phyloP scores from a whole-genome alignment of 2,113 vertebrate genomes.

The Vulpes ferrilata region DNA sequence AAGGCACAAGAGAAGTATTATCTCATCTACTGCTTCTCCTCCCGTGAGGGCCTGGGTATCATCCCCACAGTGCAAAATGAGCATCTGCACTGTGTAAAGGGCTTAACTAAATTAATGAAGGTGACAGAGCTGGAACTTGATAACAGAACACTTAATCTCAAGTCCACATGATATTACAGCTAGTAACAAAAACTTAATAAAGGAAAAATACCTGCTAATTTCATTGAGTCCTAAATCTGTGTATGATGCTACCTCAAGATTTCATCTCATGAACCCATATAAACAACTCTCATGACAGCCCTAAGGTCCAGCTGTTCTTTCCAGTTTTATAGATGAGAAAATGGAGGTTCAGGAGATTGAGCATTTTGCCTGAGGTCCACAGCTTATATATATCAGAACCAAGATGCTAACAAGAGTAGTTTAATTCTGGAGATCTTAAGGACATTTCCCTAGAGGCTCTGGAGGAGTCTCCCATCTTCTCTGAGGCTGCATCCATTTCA shows the following conservation, averaged over 20 bases:
- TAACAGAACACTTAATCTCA: not conserved
- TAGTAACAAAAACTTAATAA: not conserved
- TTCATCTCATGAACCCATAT: not conserved
- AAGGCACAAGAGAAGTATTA: not conserved
- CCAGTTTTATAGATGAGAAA: not conserved
- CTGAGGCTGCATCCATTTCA: too few species aligned
- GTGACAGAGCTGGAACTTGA: not conserved
- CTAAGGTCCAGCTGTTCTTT: not conserved
- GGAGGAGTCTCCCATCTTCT: too few species aligned
- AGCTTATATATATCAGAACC: not conserved
- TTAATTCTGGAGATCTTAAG: not conserved
- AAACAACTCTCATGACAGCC: not conserved
- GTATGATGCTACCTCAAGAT: too few species aligned
- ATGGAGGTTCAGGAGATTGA: not conserved
- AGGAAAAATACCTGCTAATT: not conserved
- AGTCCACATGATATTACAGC: too few species aligned
- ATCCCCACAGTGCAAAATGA: not conserved
- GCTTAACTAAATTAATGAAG: not conserved
- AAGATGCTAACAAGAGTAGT: too few species aligned
- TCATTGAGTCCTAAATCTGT: too few species aligned
- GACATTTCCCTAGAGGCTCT: too few species aligned
- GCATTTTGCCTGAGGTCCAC: too few species aligned
- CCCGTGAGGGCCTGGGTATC: not conserved
- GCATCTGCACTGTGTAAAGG: too few species aligned
- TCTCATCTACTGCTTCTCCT: not conserved